These are phyloP conservation scores for Manduca sexta DNA, from an alignment of 1,140 invertebrate genomes.

Conservation along the genomic window DNA sequence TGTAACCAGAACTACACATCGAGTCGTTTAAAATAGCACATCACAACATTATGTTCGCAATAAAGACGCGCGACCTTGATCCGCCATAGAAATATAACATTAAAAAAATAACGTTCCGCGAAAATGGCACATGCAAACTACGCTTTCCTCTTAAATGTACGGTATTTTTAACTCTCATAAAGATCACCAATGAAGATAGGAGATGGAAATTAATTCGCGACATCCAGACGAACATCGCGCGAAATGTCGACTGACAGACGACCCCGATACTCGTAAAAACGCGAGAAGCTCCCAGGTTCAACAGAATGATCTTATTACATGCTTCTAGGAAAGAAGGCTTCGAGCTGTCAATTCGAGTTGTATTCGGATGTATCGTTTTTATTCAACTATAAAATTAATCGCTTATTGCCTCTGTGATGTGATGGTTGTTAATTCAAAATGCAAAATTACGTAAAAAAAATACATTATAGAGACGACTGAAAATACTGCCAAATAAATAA, in stretches of 20 bases:
- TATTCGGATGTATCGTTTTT: too few relatives aligned
- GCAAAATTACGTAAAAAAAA: too few relatives aligned
- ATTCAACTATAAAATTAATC: too few relatives aligned
- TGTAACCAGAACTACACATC: too few relatives aligned
- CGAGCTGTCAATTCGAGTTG: too few relatives aligned
- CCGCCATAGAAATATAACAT: neutral
- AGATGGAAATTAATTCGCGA: conserved; percentile 16
- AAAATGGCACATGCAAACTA: conserved; percentile 3
- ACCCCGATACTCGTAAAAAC: conserved; percentile 11
- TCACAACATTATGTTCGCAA: neutral
- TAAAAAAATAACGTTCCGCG: conserved; percentile 1
- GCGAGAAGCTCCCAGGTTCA: conserved; percentile 7
- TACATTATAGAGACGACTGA: too few relatives aligned
- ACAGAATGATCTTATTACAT: neutral
- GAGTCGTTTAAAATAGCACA: too few relatives aligned
- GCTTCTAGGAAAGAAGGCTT: conserved; percentile 2
- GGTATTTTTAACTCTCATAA: conserved; percentile 12
- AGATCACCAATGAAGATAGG: conserved; percentile 21
- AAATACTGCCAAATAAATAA: too few relatives aligned
- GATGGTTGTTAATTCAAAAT: too few relatives aligned
- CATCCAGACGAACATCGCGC: conserved; percentile 1
- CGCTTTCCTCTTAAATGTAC: conserved; percentile 15
- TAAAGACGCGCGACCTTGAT: neutral
- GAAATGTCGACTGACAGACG: conserved; percentile 4
- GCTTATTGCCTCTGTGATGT: too few relatives aligned